A percentile compares a stretch with the other conserved stretches of the same genome.
Evolutionary conservation across 2,888 invertebrate genomes (phyloP).

Genomic region (Drosophila recens): DNA sequence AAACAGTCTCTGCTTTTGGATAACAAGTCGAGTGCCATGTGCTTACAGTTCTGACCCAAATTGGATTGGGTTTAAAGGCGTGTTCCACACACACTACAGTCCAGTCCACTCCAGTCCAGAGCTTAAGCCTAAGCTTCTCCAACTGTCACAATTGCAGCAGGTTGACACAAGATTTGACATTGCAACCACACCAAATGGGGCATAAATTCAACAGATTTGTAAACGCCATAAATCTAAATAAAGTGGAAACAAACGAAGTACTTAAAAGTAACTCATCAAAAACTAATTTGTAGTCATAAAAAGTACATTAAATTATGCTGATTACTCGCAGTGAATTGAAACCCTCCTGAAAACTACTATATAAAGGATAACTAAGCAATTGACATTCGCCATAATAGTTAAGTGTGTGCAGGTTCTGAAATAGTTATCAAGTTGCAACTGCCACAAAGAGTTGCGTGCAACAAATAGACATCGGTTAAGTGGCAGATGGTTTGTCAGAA

Average conservation of each 20-base stretch:
- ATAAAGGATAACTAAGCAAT: not conserved
- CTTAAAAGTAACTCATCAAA: not conserved
- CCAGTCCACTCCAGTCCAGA: conserved; percentile 14
- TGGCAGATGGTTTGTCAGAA: conserved; percentile 25
- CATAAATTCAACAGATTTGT: conserved; percentile 10
- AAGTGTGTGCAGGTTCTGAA: conserved; percentile 18
- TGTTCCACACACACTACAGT: conserved; percentile 25
- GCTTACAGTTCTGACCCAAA: conserved; percentile 60
- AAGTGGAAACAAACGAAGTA: not conserved
- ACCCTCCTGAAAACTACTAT: not conserved
- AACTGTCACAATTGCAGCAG: conserved; percentile 57
- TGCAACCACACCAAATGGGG: conserved; percentile 33
- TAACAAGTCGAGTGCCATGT: conserved; percentile 45
- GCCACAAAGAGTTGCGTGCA: conserved; percentile 31
- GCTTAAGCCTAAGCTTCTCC: conserved; percentile 52
- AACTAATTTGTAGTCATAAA: not conserved
- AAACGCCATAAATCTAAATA: conserved; percentile 7
- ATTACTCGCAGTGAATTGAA: conserved; percentile 1
- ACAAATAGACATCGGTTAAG: conserved; percentile 1
- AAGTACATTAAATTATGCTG: not conserved
- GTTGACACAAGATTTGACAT: conserved; percentile 46
- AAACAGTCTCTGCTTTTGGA: conserved; percentile 48
- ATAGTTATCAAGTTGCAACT: conserved; percentile 37
- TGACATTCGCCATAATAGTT: conserved; percentile 19
- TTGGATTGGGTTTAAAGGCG: conserved; percentile 62